Evolutionary conservation across 2,888 invertebrate species (phyloP), one percentile per base, ranked within the genome.

Genomic region (Gasteruption jaculator): DNA sequence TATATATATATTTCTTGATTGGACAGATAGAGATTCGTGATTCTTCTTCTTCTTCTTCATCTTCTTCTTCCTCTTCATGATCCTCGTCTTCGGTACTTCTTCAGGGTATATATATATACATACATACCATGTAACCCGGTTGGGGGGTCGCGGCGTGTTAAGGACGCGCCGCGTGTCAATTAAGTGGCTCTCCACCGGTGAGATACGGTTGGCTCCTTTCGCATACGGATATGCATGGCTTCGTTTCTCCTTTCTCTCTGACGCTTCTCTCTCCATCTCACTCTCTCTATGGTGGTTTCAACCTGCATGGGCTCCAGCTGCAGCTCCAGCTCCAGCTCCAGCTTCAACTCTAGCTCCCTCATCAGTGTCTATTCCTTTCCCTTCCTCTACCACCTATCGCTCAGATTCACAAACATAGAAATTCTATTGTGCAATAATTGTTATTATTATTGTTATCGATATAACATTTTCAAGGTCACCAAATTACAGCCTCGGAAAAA

Each of bases 121-220:
- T n/a, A n/a, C n/a, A n/a, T n/a, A n/a, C n/a, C n/a, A n/a, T n/a
- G n/a, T n/a, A n/a, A n/a, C n/a, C 52, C 36, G 52, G 57, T 58
- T 63, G 68, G 68, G 69, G 63, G 69, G 68, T 68, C 69, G 68
- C 64, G 57, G 61, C 65, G 65, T 66, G 68, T 69, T 66, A 68
- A 61, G 60, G 63, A 62, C 60, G 62, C 59, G 67, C 64, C 65
- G 67, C 64, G 69, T 68, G 69, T 69, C 69, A 69, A 69, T 69
- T 69, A 69, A 69, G 69, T 65, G 64, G 60, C 68, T 65, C 58
- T 56, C n/a, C 59, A 60, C 56, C 57, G 58, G 60, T 67, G 66
- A 69, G 69, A 69, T 69, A 69, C 68, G 66, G 64, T n/a, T 56
- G 60, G 60, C 64, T 63, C 54, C 61, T 64, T 63, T 61, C 61